phyloP scores from a whole-genome alignment of 2,113 vertebrate species.

The Muntiacus muntjak region DNA sequence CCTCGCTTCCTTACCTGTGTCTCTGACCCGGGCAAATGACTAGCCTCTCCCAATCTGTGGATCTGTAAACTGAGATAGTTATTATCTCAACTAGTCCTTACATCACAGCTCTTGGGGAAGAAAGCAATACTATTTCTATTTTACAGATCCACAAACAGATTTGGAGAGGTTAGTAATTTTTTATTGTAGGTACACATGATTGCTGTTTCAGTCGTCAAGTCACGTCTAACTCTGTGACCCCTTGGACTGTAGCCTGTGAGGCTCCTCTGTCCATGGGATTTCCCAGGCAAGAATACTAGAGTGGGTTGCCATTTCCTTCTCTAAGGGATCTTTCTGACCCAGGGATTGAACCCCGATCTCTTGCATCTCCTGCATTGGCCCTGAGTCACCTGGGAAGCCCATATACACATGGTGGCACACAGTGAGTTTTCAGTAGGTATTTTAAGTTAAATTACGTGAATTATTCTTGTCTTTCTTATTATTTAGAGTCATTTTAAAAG shows the following conservation, averaged over 20 bases:
- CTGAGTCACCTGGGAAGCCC: background rate
- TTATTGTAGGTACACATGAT: background rate
- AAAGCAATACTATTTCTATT: background rate
- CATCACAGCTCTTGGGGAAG: background rate
- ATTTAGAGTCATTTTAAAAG: background rate
- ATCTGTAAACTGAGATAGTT: background rate
- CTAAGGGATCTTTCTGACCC: background rate
- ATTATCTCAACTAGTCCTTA: background rate
- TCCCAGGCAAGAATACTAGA: background rate
- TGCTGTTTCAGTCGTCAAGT: background rate
- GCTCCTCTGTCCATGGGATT: background rate
- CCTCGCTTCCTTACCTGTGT: background rate
- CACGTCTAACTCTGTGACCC: background rate
- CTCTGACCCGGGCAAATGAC: background rate
- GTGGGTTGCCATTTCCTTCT: background rate
- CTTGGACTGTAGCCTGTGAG: background rate
- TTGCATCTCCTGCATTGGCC: background rate
- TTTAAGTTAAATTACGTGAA: background rate
- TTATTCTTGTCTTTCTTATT: background rate
- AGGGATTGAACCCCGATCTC: background rate
- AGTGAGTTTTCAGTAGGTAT: background rate
- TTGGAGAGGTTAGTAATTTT: background rate
- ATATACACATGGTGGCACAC: background rate
- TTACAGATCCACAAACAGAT: background rate
- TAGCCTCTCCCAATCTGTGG: background rate